Conservation (phyloP, 2,113 vertebrate species). For the Boleophthalmus pectinirostris region DNA sequence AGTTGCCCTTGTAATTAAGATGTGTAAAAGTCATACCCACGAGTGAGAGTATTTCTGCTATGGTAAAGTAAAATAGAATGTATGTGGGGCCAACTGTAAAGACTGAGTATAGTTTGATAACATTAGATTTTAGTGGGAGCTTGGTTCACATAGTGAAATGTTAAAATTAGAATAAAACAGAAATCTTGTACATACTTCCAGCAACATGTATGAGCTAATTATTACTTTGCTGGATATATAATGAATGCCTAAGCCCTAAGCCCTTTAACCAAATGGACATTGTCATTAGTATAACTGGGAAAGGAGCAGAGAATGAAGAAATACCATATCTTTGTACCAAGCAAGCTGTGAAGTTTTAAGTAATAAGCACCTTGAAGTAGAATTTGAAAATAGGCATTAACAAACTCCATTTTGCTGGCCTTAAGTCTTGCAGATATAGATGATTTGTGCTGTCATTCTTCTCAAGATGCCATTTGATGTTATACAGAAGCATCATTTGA, state of each 20-base stretch:
- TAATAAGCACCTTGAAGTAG: not conserved
- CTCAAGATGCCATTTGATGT: not conserved
- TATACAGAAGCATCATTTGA: not conserved
- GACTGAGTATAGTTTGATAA: not conserved
- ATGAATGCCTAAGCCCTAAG: too few relatives aligned
- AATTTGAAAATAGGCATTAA: too few relatives aligned
- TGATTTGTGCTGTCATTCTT: not conserved
- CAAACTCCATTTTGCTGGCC: not conserved
- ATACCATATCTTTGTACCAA: not conserved
- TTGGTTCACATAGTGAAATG: not conserved
- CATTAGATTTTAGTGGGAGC: not conserved
- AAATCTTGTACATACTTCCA: not conserved
- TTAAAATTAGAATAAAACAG: not conserved
- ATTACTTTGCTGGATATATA: not conserved
- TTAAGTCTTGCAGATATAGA: not conserved
- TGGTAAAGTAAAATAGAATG: not conserved
- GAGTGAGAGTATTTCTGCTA: not conserved
- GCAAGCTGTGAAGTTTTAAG: not conserved
- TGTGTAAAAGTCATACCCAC: not conserved
- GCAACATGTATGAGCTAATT: not conserved
- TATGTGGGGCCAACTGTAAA: not conserved
- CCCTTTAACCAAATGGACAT: too few relatives aligned
- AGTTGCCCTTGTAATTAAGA: constrained; percentile 6
- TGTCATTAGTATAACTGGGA: too few relatives aligned
- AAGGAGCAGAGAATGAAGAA: not conserved